Conservation (phyloP, 2,797 vertebrate genomes). For the Spinibarbus caldwelli region DNA sequence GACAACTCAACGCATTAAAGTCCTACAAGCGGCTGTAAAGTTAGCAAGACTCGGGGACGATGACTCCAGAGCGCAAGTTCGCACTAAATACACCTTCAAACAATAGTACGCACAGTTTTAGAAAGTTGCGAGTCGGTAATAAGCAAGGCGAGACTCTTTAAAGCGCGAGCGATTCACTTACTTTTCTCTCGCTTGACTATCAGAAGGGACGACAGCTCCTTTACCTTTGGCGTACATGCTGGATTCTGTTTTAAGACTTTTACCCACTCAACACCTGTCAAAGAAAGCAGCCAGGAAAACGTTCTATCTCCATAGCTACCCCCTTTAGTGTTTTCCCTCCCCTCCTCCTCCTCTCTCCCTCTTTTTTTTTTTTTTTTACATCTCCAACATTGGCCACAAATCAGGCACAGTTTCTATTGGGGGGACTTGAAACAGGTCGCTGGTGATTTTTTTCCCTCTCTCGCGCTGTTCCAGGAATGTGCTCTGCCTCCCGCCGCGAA, state of each 20-base stretch:
- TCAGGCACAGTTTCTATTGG: constrained; percentile 90
- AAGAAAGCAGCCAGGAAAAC: constrained; percentile 87
- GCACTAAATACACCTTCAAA: constrained; percentile 69
- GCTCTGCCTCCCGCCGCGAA: constrained; percentile 76
- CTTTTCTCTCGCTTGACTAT: constrained; percentile 95
- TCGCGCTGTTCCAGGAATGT: constrained; percentile 85
- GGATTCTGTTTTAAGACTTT: constrained; percentile 88
- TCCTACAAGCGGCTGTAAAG: constrained; percentile 53
- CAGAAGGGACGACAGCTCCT: constrained; percentile 93
- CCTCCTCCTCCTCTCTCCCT: constrained; percentile 50
- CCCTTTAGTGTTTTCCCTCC: constrained; percentile 84
- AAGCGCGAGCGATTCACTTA: constrained; percentile 79
- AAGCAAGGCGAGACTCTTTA: constrained; percentile 68
- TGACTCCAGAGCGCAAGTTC: constrained; percentile 63
- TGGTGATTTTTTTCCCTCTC: constrained; percentile 78
- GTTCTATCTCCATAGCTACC: constrained; percentile 92
- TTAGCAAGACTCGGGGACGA: constrained; percentile 63
- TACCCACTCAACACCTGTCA: constrained; percentile 92
- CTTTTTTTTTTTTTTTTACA: constrained; percentile 78
- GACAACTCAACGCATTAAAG: constrained; percentile 1
- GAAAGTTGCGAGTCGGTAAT: constrained; percentile 76
- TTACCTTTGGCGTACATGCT: constrained; percentile 97
- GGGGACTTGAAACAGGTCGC: constrained; percentile 90
- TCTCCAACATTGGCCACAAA: constrained; percentile 89
- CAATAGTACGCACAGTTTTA: constrained; percentile 70